phyloP scores from a whole-genome alignment of 2,797 vertebrate genomes.

The Glossophaga mutica region DNA sequence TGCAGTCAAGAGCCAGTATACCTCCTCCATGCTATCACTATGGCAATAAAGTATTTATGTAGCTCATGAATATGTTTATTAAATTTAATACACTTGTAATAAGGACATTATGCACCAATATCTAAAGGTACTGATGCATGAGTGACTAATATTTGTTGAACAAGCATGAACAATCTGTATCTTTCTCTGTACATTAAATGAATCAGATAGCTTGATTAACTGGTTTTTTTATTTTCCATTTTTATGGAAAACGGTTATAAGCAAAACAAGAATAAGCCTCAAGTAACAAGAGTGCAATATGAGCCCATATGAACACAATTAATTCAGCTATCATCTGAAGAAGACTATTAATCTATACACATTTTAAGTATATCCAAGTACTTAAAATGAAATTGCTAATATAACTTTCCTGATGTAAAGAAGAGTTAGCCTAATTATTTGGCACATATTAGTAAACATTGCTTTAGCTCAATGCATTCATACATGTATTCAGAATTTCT shows the following conservation, averaged over 20 bases:
- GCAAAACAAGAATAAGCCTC: background rate
- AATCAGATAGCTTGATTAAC: background rate
- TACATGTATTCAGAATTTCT: background rate
- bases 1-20: background rate
- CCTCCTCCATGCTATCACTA: background rate
- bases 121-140: background rate
- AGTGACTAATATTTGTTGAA: background rate
- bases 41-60: background rate
- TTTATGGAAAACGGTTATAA: background rate
- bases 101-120: background rate
- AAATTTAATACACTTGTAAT: background rate
- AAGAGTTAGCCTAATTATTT: background rate
- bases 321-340: background rate
- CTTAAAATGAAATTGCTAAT: constrained; percentile 4
- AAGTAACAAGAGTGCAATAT: background rate
- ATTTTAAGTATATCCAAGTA: background rate
- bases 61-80: background rate
- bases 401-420: background rate
- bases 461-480: background rate
- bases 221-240: too few species aligned
- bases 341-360: background rate
- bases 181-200: background rate
- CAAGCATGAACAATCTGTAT: background rate
- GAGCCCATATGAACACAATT: background rate
- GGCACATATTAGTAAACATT: background rate